A percentile compares a stretch with the other conserved stretches of the same genome.
Evolutionary conservation across 2,113 vertebrate species (phyloP).

Genomic region (Ornithorhynchus anatinus): DNA sequence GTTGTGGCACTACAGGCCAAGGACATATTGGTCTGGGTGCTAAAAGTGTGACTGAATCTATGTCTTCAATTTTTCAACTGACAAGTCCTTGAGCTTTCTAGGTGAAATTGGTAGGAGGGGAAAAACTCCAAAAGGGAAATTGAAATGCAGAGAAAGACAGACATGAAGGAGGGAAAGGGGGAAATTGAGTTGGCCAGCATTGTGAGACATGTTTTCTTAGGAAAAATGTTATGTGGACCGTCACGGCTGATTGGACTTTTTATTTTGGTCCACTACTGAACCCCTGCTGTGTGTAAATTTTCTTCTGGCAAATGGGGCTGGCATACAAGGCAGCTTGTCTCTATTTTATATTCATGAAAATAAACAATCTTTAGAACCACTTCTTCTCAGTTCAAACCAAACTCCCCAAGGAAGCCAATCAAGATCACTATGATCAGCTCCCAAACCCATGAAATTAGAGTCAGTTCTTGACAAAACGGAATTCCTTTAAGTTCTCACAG

Average conservation of each 20-base stretch:
- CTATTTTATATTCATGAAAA: neutral
- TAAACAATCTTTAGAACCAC: rapidly evolving
- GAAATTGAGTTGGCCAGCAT: neutral
- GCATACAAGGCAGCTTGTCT: neutral
- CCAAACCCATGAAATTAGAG: neutral
- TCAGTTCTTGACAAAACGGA: neutral
- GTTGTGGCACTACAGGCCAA: neutral
- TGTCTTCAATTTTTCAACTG: neutral
- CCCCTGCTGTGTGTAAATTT: neutral
- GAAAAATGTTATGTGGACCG: neutral
- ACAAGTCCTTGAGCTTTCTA: neutral
- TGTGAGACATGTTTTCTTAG: neutral
- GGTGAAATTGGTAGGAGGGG: neutral
- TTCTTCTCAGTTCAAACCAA: neutral
- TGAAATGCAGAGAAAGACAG: neutral
- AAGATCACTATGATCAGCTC: neutral
- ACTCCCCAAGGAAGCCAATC: neutral
- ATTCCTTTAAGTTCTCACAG: neutral
- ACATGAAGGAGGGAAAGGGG: neutral
- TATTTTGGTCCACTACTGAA: neutral
- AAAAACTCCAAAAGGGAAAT: neutral
- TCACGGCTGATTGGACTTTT: neutral
- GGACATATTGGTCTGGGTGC: neutral
- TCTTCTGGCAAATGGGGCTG: neutral
- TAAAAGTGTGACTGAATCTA: constrained; percentile 1